Evolutionary conservation across 2,797 vertebrate species (phyloP).

Genomic region (Myotis findleyi): DNA sequence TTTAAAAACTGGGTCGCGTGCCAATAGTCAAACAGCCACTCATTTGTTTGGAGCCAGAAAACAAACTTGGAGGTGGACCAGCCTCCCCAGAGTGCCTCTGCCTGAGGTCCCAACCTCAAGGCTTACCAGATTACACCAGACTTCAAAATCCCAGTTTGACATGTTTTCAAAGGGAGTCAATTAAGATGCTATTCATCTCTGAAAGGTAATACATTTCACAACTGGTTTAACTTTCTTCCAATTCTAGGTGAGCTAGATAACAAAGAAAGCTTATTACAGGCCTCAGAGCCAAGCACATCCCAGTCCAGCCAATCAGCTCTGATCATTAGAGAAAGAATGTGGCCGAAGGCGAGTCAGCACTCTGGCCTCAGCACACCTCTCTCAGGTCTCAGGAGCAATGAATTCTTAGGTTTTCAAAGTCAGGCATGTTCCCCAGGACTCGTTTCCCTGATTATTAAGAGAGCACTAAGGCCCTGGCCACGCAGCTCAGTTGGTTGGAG

Average conservation of each 20-base stretch:
- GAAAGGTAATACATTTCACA: constrained; percentile 68
- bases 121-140: constrained; percentile 18
- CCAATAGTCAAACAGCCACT: constrained; percentile 84
- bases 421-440: neutral
- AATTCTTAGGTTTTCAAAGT: neutral
- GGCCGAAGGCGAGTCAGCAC: neutral
- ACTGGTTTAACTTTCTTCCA: constrained; percentile 33
- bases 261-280: neutral
- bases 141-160: constrained; percentile 9
- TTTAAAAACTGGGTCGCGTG: constrained; percentile 82
- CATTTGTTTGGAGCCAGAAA: constrained; percentile 85
- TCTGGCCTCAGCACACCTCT: neutral
- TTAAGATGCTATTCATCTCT: constrained; percentile 50
- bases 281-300: neutral
- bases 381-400: neutral
- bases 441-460: neutral
- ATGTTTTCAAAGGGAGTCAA: constrained; percentile 64
- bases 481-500: neutral
- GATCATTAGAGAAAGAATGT: neutral
- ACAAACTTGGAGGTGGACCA: constrained; percentile 80
- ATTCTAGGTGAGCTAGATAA: neutral
- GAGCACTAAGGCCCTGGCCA: neutral
- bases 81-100: constrained; percentile 61
- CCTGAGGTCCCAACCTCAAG: constrained; percentile 47
- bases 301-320: neutral